A percentile compares a stretch with the other conserved stretches of the same genome.
phyloP scores from a whole-genome alignment of 2,888 invertebrate genomes.

The Campoplex nolae region DNA sequence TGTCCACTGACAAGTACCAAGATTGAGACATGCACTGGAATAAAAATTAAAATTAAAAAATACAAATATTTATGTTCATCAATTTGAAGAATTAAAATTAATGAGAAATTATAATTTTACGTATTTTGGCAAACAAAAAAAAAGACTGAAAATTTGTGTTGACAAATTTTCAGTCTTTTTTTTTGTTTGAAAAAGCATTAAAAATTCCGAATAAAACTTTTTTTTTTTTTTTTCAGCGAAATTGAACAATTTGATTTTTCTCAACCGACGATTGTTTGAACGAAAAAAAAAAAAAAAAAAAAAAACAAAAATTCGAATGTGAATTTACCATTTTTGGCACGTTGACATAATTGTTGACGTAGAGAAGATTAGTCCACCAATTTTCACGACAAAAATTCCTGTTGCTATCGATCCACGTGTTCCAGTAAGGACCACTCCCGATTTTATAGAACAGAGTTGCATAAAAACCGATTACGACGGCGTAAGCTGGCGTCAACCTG shows the following conservation, averaged over 20 bases:
- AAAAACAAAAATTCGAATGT: neutral
- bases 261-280: neutral
- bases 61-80: neutral
- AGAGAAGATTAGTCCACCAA: slow-evolving; percentile 84
- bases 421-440: slow-evolving; percentile 91
- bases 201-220: too few species aligned
- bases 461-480: slow-evolving; percentile 90
- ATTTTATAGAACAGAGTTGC: slow-evolving; percentile 89
- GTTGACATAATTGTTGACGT: slow-evolving; percentile 83
- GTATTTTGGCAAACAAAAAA: neutral
- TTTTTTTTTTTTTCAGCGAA: too few species aligned
- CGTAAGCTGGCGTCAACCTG: slow-evolving; percentile 91
- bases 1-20: slow-evolving; percentile 85
- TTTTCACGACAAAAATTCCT: slow-evolving; percentile 79
- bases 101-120: too few species aligned
- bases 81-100: too few species aligned
- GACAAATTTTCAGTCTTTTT: too few species aligned
- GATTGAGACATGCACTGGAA: slow-evolving; percentile 86
- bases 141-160: too few species aligned
- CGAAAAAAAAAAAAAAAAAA: neutral
- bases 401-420: slow-evolving; percentile 85
- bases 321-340: slow-evolving; percentile 78
- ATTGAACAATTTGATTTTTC: too few species aligned
- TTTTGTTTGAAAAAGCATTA: too few species aligned
- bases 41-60: neutral